Evolutionary conservation across 2,888 invertebrate genomes (phyloP), one percentile per base, ranked within the genome.

Genomic region (Lamproptera curius): DNA sequence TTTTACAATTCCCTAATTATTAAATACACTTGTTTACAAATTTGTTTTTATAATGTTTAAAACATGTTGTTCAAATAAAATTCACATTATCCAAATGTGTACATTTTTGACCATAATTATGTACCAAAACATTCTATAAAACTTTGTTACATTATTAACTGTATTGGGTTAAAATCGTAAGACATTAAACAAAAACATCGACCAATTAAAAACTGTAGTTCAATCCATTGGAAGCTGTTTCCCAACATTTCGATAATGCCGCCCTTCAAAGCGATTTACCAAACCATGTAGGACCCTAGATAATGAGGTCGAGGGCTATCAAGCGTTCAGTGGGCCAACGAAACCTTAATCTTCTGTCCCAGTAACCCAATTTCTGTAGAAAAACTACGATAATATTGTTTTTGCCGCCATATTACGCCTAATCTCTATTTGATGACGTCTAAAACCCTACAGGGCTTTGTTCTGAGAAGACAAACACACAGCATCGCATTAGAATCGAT

Each of bases 221-320:
- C 23, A 23, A 4, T 6, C 23, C 23, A 23, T 23, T 4, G 4
- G 4, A 23, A 23, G 23, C 8, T 23, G 4, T n/a, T 28, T 35
- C 35, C 16, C 15, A 35, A 35, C 16, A 15, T 4, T 35, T 9
- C 6, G 1, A 6, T 16, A 2, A n/a, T 26, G 15, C 6, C 15
- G 40, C 16, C 40, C 13, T 33, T 31, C n/a, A 11, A 17, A 16
- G 41, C 13, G 16, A 23, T 28, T 35, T 2, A 20, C 10, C 14
- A 16, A 17, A 14, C 11, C 16, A 41, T 37, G 39, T 16, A 20
- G 36, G 17, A 23, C 28, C 13, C 33, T n/a, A 11, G 49, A 50
- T 50, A 50, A 31, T 5, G 20, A 65, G 82, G 76, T 82, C 79
- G 80, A 71, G 72, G 79, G 78, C 72, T 82, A 83, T 83, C 82